phyloP scores from a whole-genome alignment of 2,888 invertebrate genomes.

The Scrobipalpa atriplicella region DNA sequence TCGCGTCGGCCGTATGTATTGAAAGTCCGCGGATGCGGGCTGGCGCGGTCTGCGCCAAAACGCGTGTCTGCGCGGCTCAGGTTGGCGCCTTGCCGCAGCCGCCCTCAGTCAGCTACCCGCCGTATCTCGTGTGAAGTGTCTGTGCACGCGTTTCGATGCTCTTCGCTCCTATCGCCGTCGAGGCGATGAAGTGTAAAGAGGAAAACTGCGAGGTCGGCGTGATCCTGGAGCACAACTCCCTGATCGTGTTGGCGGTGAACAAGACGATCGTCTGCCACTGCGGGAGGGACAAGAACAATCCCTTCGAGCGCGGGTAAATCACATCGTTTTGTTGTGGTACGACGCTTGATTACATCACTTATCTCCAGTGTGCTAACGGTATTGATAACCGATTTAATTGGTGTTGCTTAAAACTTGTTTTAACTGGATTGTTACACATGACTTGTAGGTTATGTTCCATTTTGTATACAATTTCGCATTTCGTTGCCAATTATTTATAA shows the following conservation, averaged over 20 bases:
- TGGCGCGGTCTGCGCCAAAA: constrained; percentile 74
- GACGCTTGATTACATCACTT: constrained; percentile 50
- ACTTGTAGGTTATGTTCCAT: neutral
- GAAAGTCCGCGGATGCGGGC: constrained; percentile 64
- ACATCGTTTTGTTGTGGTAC: constrained; percentile 56
- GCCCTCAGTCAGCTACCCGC: constrained; percentile 42
- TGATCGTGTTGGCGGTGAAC: constrained; percentile 78
- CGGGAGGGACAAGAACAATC: constrained; percentile 74
- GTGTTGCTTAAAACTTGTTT: constrained; percentile 27
- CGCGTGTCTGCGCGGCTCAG: constrained; percentile 62
- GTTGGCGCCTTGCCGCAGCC: constrained; percentile 57
- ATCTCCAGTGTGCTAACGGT: constrained; percentile 42
- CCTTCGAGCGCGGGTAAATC: constrained; percentile 80
- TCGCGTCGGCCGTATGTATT: constrained; percentile 68
- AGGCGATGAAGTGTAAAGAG: constrained; percentile 83
- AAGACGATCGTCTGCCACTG: constrained; percentile 81
- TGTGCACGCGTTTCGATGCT: constrained; percentile 76
- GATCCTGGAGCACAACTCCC: constrained; percentile 77
- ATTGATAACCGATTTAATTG: constrained; percentile 30
- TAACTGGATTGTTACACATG: constrained; percentile 32
- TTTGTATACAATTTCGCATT: constrained; percentile 15
- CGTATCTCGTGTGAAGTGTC: constrained; percentile 61
- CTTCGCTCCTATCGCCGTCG: constrained; percentile 80
- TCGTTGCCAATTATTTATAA: constrained; percentile 15
- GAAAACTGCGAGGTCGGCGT: constrained; percentile 82